These are phyloP conservation scores for Kobus ellipsiprymnus DNA, from an alignment of 2,113 vertebrate species.

Conservation along the genomic window DNA sequence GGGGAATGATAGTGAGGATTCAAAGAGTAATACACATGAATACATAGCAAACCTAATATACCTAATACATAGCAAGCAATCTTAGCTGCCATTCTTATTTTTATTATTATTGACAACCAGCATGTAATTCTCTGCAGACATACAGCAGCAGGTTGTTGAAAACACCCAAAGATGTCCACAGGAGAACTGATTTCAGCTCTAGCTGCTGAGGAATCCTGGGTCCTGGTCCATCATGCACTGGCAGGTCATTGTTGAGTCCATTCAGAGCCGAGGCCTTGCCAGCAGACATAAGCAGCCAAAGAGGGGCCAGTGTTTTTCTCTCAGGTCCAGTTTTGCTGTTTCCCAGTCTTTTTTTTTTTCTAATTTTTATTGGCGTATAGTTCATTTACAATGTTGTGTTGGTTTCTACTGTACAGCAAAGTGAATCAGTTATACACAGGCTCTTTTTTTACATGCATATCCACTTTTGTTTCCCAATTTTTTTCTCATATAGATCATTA, in stretches of 20 bases:
- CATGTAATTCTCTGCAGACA: background rate
- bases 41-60: background rate
- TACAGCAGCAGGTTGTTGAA: background rate
- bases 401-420: background rate
- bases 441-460: background rate
- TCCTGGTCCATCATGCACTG: background rate
- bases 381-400: background rate
- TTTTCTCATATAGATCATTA: background rate
- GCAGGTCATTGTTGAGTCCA: background rate
- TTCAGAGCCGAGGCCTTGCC: background rate
- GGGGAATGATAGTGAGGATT: background rate
- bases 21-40: background rate
- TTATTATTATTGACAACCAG: background rate
- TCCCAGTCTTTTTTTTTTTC: background rate
- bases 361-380: background rate
- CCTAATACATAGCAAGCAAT: background rate
- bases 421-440: background rate
- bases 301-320: background rate
- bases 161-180: background rate
- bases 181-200: background rate
- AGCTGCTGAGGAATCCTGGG: background rate
- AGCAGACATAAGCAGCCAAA: background rate
- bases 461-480: background rate
- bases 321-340: background rate
- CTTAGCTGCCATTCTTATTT: background rate